Evolutionary conservation across 2,113 vertebrate genomes (phyloP).

Genomic region (Bombycilla garrulus): DNA sequence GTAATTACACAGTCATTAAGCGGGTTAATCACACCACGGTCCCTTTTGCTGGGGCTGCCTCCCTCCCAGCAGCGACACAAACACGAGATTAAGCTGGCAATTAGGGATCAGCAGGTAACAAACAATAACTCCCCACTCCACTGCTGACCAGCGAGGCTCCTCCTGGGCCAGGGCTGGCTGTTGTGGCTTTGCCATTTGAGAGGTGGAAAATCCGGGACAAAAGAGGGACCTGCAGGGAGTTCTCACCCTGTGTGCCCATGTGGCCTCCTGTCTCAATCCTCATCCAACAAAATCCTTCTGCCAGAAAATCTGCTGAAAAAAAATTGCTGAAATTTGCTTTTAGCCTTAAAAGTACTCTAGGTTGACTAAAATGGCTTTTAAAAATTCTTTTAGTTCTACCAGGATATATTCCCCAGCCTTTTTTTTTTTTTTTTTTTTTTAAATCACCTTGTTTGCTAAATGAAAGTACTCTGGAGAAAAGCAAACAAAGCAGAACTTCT

Average conservation of each 20-base stretch:
- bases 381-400: neutral
- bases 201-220: neutral
- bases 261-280: neutral
- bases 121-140: neutral
- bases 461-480: neutral
- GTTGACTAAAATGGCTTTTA: neutral
- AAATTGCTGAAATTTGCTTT: neutral
- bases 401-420: neutral
- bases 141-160: rapidly evolving
- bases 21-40: neutral
- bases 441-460: neutral
- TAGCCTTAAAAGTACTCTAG: neutral
- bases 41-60: slow-evolving; percentile 8
- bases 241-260: rapidly evolving
- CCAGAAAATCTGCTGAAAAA: neutral
- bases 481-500: neutral
- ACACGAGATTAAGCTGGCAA: neutral
- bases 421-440: neutral
- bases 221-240: neutral
- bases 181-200: rapidly evolving
- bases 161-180: neutral
- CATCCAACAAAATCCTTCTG: neutral
- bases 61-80: neutral
- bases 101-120: slow-evolving; percentile 23
- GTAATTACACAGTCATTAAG: slow-evolving; percentile 41